A percentile compares a stretch with the other conserved stretches of the same genome.
These are phyloP conservation scores for Orcinus orca DNA, from an alignment of 2,113 vertebrate genomes.

Conservation along the genomic window DNA sequence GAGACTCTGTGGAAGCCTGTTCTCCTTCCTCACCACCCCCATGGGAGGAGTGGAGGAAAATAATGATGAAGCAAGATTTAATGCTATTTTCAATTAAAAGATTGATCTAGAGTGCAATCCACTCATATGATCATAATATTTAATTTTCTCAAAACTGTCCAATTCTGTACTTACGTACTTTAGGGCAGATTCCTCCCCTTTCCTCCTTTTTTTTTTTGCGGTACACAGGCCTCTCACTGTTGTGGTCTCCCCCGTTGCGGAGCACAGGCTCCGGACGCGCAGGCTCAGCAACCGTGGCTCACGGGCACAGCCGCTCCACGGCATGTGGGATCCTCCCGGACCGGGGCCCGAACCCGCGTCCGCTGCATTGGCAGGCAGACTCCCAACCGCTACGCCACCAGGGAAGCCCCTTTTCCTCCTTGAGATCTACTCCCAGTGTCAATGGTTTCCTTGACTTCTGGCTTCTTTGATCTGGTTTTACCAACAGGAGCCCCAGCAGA, in stretches of 20 bases:
- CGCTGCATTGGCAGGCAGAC: too few relatives aligned
- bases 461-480: neutral
- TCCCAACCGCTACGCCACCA: too few relatives aligned
- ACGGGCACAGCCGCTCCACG: too few relatives aligned
- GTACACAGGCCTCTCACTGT: too few relatives aligned
- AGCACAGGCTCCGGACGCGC: too few relatives aligned
- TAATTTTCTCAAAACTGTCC: neutral
- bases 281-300: too few relatives aligned
- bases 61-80: neutral
- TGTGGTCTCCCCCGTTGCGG: too few relatives aligned
- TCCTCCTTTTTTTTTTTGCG: neutral
- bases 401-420: neutral
- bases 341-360: rapidly evolving
- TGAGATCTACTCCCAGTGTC: neutral
- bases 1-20: neutral
- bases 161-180: neutral
- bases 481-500: neutral
- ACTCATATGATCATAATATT: neutral
- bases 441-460: neutral
- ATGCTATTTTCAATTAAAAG: neutral
- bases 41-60: neutral
- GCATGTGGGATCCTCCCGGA: too few relatives aligned
- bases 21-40: neutral
- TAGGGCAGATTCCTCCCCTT: neutral
- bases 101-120: neutral